A percentile compares a stretch with the other conserved stretches of the same genome.
Evolutionary conservation across 2,113 vertebrate species (phyloP).

Genomic region (Nyctereutes procyonoides): DNA sequence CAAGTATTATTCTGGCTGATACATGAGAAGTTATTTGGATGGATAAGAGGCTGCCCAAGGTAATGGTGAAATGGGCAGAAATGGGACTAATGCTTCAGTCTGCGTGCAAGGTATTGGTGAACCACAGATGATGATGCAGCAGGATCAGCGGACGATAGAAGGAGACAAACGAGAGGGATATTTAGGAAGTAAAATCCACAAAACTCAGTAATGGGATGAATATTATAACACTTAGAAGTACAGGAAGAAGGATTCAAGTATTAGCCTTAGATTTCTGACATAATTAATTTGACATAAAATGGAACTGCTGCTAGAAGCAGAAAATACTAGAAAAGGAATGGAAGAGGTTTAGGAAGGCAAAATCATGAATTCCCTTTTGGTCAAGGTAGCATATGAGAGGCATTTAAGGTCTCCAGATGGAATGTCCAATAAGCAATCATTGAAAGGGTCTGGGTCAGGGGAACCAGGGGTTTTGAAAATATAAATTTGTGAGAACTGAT

Average conservation of each 20-base stretch:
- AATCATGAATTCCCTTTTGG: background rate
- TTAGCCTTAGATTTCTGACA: background rate
- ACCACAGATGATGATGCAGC: background rate
- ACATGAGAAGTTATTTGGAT: background rate
- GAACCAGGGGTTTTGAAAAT: background rate
- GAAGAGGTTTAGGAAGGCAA: background rate
- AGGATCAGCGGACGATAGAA: rapidly evolving
- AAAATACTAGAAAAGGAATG: background rate
- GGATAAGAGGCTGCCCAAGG: background rate
- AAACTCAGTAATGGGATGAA: background rate
- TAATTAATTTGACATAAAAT: background rate
- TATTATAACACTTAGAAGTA: background rate
- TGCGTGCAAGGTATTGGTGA: background rate
- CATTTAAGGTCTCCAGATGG: too few relatives aligned
- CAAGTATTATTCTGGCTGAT: background rate
- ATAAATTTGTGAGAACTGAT: background rate
- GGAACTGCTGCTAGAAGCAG: background rate
- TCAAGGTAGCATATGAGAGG: background rate
- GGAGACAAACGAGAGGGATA: background rate
- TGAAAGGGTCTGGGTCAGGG: too few relatives aligned
- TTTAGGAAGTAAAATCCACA: background rate
- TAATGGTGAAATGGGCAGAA: background rate
- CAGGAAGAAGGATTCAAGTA: background rate
- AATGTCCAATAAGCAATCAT: background rate
- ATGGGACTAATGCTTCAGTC: too few relatives aligned